Evolutionary conservation across 2,113 vertebrate genomes (phyloP).

Genomic region (Gracilinanus agilis): DNA sequence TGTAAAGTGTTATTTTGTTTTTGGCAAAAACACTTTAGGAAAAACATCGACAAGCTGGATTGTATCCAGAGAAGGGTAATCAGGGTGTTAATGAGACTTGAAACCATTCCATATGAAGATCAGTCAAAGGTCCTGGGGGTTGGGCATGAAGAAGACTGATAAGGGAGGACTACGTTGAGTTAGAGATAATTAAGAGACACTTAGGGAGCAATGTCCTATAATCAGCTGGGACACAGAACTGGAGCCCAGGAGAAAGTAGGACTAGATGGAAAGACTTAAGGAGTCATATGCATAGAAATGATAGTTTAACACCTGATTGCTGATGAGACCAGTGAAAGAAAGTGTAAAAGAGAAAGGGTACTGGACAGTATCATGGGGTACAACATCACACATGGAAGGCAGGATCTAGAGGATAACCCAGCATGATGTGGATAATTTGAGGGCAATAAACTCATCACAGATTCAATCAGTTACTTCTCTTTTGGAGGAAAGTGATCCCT

Average conservation of each 20-base stretch:
- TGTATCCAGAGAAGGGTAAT: neutral
- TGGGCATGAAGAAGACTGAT: neutral
- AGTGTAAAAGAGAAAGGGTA: neutral
- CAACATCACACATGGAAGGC: neutral
- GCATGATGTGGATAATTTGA: neutral
- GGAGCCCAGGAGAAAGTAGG: neutral
- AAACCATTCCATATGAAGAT: neutral
- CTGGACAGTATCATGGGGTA: neutral
- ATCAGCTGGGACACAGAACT: neutral
- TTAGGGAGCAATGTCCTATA: neutral
- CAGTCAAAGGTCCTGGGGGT: neutral
- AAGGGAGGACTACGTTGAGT: neutral
- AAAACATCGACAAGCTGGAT: neutral
- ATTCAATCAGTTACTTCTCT: neutral
- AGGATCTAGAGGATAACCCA: neutral
- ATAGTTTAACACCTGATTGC: neutral
- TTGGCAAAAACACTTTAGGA: neutral
- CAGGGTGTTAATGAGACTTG: neutral
- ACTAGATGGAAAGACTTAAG: neutral
- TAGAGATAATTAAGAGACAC: neutral
- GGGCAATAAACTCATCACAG: neutral
- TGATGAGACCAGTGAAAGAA: neutral
- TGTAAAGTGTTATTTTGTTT: neutral
- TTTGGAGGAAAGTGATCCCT: neutral
- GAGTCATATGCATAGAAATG: neutral